A percentile compares a stretch with the other conserved stretches of the same genome.
Conservation (phyloP, 1,140 invertebrate genomes). For the Laodelphax striatellus region DNA sequence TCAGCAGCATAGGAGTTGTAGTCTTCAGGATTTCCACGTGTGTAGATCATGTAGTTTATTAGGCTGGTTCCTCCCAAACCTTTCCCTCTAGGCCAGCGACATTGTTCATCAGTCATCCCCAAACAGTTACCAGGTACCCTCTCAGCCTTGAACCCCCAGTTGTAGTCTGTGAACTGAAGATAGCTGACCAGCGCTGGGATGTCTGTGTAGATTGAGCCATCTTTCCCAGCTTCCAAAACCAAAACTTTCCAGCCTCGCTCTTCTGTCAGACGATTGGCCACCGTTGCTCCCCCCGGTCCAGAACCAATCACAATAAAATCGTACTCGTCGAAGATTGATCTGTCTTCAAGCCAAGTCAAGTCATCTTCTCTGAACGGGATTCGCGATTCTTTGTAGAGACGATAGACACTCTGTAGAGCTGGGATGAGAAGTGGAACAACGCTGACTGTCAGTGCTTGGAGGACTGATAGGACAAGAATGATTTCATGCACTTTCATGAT, state of each 20-base stretch:
- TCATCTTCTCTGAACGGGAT: constrained; percentile 22
- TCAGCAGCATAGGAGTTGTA: constrained; percentile 56
- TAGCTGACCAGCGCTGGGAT: constrained; percentile 48
- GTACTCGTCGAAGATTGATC: constrained; percentile 22
- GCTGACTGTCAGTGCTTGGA: too few relatives aligned
- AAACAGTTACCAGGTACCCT: constrained; percentile 44
- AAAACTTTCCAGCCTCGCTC: constrained; percentile 34
- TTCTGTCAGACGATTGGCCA: constrained; percentile 44
- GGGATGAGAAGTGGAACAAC: neutral
- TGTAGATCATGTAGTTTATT: constrained; percentile 72
- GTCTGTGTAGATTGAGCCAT: constrained; percentile 52
- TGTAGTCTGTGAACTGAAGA: constrained; percentile 40
- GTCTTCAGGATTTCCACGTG: constrained; percentile 53
- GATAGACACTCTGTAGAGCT: constrained; percentile 9
- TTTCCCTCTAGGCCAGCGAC: constrained; percentile 23
- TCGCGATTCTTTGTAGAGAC: constrained; percentile 17
- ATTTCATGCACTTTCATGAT: too few relatives aligned
- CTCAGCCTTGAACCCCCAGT: constrained; percentile 60
- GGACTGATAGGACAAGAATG: too few relatives aligned
- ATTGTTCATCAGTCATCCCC: constrained; percentile 21
- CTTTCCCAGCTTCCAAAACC: constrained; percentile 47
- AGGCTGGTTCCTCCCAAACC: constrained; percentile 60
- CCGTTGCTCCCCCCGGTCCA: constrained; percentile 42
- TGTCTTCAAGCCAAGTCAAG: constrained; percentile 19
- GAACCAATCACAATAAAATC: constrained; percentile 36